These are phyloP conservation scores for Conchocele bisecta DNA, from an alignment of 2,888 invertebrate species.

Conservation along the genomic window DNA sequence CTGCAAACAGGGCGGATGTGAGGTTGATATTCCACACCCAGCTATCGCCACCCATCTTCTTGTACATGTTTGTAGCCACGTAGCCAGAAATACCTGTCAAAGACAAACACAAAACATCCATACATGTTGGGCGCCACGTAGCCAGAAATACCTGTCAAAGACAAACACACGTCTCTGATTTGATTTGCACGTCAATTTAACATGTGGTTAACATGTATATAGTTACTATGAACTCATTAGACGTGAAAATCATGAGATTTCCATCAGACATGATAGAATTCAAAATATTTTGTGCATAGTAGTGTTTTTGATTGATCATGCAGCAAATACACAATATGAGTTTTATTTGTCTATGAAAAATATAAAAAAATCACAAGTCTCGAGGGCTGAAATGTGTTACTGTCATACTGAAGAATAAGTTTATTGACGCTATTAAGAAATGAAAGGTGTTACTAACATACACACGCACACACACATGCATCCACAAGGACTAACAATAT, in stretches of 20 bases:
- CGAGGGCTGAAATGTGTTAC: too few relatives aligned
- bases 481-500: too few relatives aligned
- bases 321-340: neutral
- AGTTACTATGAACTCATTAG: neutral
- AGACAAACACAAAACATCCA: too few relatives aligned
- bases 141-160: constrained; percentile 84
- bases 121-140: constrained; percentile 84
- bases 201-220: neutral
- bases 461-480: too few relatives aligned
- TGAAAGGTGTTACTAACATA: too few relatives aligned
- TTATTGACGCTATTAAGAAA: too few relatives aligned
- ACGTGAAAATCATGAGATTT: too few relatives aligned
- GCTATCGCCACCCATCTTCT: constrained; percentile 83
- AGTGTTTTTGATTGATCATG: too few relatives aligned
- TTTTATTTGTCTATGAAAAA: neutral
- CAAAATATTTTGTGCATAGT: too few relatives aligned
- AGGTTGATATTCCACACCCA: constrained; percentile 85
- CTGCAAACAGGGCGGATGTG: constrained; percentile 84
- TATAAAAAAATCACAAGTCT: neutral
- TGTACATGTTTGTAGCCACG: constrained; percentile 83
- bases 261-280: too few relatives aligned
- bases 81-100: constrained; percentile 84
- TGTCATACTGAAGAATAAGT: too few relatives aligned
- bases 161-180: too few relatives aligned
- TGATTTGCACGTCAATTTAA: constrained; percentile 83